Evolutionary conservation across 2,113 vertebrate genomes (phyloP), one percentile per base, ranked within the genome.

Genomic region (Dascyllus trimaculatus): DNA sequence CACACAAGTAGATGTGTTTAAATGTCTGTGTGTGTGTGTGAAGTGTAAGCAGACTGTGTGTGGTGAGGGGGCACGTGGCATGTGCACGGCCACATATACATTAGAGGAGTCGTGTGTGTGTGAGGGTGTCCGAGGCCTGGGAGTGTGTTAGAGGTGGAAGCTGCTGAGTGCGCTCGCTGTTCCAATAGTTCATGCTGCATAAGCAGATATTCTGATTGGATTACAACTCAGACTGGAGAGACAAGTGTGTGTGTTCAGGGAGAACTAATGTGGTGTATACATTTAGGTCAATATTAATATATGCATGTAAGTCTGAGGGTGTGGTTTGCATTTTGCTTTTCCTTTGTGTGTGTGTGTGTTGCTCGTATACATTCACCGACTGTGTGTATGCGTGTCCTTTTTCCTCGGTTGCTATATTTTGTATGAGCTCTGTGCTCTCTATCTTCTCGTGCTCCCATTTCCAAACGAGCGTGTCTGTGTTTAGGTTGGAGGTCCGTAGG

Each of bases 121-220:
- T 75, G 11, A 1, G n/a, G 46, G 49, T 59, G 76, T 84, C 43
- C 17, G 6, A 17, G 60, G 40, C 26, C 45, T 32, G 64, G 52
- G 72, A 56, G 58, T 82, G 71, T 81, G 57, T 86, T 80, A 1
- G 45, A 59, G 70, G 75, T 73, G 22, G 80, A 88, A 87, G 82
- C 77, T 89, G 86, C 82, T 91, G 89, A 92, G 88, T 92, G 46
- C 4, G 85, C 86, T 82, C 76, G 43, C 69, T 87, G 84, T 89
- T 86, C 62, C 26, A 80, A 75, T 40, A 24, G 64, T 89, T 90
- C 63, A 40, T 91, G 90, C 90, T 76, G 88, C 72, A 74, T 85
- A 89, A 84, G 90, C 89, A 87, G 69, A 89, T 91, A 86, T 51
- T 40, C 49, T 75, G 77, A 90, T 89, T 88, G 80, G 84, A 88